Conservation (phyloP, 2,888 invertebrate species). For the Listrodromus nycthemerus region DNA sequence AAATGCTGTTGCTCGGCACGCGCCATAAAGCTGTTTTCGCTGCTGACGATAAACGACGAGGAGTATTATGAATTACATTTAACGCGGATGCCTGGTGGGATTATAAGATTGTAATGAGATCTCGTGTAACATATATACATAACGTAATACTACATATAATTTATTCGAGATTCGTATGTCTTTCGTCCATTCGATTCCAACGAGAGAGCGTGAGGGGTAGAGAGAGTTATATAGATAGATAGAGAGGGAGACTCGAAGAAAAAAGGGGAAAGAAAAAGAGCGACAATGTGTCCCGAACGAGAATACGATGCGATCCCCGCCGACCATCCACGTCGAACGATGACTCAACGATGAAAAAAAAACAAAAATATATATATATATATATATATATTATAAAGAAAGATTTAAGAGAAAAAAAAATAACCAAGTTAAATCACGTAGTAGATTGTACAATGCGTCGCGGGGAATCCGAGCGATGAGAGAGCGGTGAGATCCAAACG, state of each 20-base stretch:
- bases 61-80: constrained; percentile 48
- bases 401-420: constrained; percentile 4
- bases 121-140: constrained; percentile 57
- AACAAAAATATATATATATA: no score
- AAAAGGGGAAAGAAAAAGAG: neutral
- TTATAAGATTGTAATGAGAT: constrained; percentile 53
- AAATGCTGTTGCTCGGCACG: constrained; percentile 39
- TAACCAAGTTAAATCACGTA: constrained; percentile 11
- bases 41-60: constrained; percentile 33
- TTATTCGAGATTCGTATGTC: constrained; percentile 60
- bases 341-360: constrained; percentile 11
- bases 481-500: constrained; percentile 37
- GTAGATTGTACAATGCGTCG: constrained; percentile 21
- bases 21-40: constrained; percentile 52
- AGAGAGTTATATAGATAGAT: constrained; percentile 10
- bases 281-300: constrained; percentile 24
- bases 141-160: constrained; percentile 45
- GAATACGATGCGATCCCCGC: constrained; percentile 28
- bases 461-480: constrained; percentile 12
- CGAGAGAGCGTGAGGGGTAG: constrained; percentile 44
- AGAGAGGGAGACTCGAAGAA: neutral
- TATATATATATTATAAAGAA: neutral
- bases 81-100: constrained; percentile 47
- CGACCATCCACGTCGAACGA: constrained; percentile 32
- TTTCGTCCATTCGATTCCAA: constrained; percentile 62